Evolutionary conservation across 2,888 invertebrate genomes (phyloP).

Genomic region (Plusia festucae): DNA sequence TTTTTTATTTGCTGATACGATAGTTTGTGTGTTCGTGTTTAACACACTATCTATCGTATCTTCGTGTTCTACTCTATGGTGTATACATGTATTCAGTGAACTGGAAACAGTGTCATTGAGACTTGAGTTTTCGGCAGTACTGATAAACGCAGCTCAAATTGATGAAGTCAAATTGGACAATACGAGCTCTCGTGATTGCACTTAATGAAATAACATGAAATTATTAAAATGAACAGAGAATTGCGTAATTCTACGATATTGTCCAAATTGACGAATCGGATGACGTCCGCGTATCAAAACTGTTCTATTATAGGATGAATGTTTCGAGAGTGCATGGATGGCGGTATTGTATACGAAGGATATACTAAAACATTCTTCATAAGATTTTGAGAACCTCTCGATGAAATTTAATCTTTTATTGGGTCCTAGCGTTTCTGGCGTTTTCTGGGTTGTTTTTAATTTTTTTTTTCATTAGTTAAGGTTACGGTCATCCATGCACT

Average conservation of each 20-base stretch:
- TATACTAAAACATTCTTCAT: neutral
- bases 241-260: constrained; percentile 11
- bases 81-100: constrained; percentile 45
- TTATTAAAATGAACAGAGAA: constrained; percentile 10
- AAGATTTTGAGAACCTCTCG: neutral
- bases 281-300: constrained; percentile 21
- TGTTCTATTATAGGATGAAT: constrained; percentile 10
- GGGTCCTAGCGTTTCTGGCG: too few relatives aligned
- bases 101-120: constrained; percentile 23
- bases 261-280: constrained; percentile 20
- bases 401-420: neutral
- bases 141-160: constrained; percentile 39
- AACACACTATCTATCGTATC: constrained; percentile 55
- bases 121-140: constrained; percentile 42
- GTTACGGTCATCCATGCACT: neutral
- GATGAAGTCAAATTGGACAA: constrained; percentile 39
- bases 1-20: constrained; percentile 62
- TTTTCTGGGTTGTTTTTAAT: too few relatives aligned
- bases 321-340: neutral
- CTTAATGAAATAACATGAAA: constrained; percentile 15
- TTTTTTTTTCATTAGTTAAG: neutral
- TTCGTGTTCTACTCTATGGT: constrained; percentile 58
- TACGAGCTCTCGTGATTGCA: constrained; percentile 16
- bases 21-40: constrained; percentile 46
- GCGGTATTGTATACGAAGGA: neutral